A percentile compares a stretch with the other conserved stretches of the same genome.
Evolutionary conservation across 2,888 invertebrate genomes (phyloP).

Genomic region (Hetaerina titia): DNA sequence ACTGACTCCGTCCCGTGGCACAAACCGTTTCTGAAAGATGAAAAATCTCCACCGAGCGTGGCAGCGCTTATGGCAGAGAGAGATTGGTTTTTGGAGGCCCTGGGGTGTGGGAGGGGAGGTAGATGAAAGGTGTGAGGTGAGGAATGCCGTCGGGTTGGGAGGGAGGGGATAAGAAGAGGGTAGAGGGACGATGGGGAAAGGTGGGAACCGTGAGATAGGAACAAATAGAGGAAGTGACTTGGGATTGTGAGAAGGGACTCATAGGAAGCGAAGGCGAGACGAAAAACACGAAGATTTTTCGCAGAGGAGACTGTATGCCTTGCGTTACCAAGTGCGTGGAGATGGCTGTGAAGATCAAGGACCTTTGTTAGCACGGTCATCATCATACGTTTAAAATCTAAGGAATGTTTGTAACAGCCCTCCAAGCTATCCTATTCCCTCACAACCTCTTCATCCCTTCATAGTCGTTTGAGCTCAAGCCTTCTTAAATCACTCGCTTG

Average conservation of each 20-base stretch:
- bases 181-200: neutral
- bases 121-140: neutral
- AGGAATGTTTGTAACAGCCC: too few relatives aligned
- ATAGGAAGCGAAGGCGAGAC: neutral
- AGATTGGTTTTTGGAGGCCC: slow-evolving; percentile 7
- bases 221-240: neutral
- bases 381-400: too few relatives aligned
- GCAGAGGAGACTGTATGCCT: too few relatives aligned
- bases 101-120: neutral
- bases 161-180: neutral
- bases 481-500: too few relatives aligned
- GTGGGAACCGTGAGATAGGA: neutral
- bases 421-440: too few relatives aligned
- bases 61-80: slow-evolving; percentile 43
- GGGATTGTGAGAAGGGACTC: neutral
- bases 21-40: slow-evolving; percentile 32
- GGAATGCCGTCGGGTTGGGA: neutral
- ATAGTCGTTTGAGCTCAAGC: too few relatives aligned
- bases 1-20: neutral
- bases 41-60: slow-evolving; percentile 28
- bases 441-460: too few relatives aligned
- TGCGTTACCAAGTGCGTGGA: too few relatives aligned
- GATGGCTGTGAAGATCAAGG: too few relatives aligned
- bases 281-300: neutral
- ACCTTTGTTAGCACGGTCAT: too few relatives aligned